Percentiles rank a stretch among this genome's conserved stretches.
phyloP scores from a whole-genome alignment of 2,797 vertebrate species.

The Pitangus sulphuratus region DNA sequence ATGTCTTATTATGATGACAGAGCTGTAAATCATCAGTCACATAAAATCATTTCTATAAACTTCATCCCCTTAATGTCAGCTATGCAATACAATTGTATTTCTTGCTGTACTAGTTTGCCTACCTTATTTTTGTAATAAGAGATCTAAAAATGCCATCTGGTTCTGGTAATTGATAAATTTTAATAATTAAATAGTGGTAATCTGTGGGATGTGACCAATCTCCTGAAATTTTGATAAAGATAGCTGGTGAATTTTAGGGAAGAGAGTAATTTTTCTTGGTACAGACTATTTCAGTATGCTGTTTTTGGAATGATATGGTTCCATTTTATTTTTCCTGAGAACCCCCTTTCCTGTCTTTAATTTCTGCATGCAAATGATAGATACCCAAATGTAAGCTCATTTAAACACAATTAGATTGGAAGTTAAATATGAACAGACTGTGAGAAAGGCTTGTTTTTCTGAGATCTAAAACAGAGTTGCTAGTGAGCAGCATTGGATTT shows the following conservation, averaged over 20 bases:
- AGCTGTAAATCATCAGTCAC: background rate
- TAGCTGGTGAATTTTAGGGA: background rate
- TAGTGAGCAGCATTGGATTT: background rate
- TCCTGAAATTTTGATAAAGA: background rate
- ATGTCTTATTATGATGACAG: background rate
- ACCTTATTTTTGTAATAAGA: background rate
- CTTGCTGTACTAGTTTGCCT: background rate
- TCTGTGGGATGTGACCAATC: background rate
- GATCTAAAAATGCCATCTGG: background rate
- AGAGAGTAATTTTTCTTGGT: background rate
- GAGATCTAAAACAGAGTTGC: background rate
- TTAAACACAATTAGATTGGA: background rate
- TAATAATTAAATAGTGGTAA: background rate
- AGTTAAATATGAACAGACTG: background rate
- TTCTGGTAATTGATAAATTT: background rate
- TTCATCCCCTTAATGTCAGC: background rate
- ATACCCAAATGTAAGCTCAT: background rate
- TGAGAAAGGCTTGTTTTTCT: background rate
- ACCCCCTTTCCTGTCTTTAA: accelerated
- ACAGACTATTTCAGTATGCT: background rate
- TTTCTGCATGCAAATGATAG: background rate
- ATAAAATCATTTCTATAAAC: background rate
- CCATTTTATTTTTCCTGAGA: background rate
- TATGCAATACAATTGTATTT: background rate
- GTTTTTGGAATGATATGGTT: background rate